Percentiles rank a stretch among this genome's conserved stretches.
phyloP scores from a whole-genome alignment of 2,888 invertebrate species.

The Drosophila gaucha region DNA sequence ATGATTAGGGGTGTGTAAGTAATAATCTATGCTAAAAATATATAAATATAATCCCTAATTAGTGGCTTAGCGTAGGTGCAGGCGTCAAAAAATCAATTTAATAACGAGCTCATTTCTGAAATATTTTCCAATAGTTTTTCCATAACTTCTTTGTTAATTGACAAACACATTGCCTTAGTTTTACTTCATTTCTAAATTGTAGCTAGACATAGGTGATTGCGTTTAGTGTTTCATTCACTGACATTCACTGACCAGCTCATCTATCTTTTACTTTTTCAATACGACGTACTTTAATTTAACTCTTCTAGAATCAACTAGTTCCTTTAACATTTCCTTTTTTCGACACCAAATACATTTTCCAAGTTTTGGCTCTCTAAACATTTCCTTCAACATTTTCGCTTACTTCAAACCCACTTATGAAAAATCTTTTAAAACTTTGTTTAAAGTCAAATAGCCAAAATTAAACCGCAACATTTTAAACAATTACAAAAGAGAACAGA shows the following conservation, averaged over 20 bases:
- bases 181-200: not conserved
- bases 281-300: not conserved
- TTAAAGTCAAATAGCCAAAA: slow-evolving; percentile 32
- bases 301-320: not conserved
- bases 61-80: not conserved
- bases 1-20: not conserved
- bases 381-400: not conserved
- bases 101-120: not conserved
- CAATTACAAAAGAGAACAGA: slow-evolving; percentile 31
- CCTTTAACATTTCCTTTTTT: not conserved
- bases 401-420: not conserved
- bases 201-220: not conserved
- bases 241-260: not conserved
- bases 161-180: no score
- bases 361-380: not conserved
- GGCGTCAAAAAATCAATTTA: not conserved
- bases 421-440: slow-evolving; percentile 14
- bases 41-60: not conserved
- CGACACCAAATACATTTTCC: not conserved
- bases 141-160: not conserved
- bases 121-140: not conserved
- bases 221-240: not conserved
- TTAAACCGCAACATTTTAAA: slow-evolving; percentile 33
- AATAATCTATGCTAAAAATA: not conserved
- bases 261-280: not conserved